Conservation (phyloP, 1,140 invertebrate species). For the Micrasema minimum region DNA sequence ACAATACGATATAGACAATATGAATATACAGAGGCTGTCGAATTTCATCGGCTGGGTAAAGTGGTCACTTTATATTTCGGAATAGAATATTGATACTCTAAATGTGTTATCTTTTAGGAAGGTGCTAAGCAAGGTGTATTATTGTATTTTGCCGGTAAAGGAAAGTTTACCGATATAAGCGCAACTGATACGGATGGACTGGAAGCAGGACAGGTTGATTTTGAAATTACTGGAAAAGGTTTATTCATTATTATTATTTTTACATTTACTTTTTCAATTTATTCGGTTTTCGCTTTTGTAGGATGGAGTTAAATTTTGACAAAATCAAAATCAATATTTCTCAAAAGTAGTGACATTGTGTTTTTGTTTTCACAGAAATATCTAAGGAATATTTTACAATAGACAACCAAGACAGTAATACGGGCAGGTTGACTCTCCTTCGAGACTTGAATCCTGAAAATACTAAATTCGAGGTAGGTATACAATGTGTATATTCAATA, state of each 20-base stretch:
- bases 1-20: too few relatives aligned
- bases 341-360: too few relatives aligned
- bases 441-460: background rate
- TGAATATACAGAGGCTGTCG: too few relatives aligned
- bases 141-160: slow-evolving; percentile 26
- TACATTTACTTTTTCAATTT: too few relatives aligned
- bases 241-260: slow-evolving; percentile 15
- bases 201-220: slow-evolving; percentile 62
- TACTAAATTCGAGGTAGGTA: slow-evolving; percentile 8
- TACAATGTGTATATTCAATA: too few relatives aligned
- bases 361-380: slow-evolving; percentile 3
- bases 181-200: slow-evolving; percentile 64
- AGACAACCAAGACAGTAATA: background rate
- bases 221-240: slow-evolving; percentile 57
- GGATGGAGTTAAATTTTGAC: too few relatives aligned
- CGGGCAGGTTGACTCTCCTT: background rate
- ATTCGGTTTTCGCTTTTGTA: too few relatives aligned
- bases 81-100: too few relatives aligned
- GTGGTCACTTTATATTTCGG: too few relatives aligned
- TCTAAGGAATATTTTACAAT: slow-evolving; percentile 3
- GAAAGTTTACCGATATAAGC: slow-evolving; percentile 54
- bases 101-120: too few relatives aligned
- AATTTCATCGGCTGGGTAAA: too few relatives aligned
- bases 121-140: background rate
- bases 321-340: too few relatives aligned